Base-by-base conservation (phyloP, 1,140 invertebrate species). In the Leptoteleia sp. region DNA sequence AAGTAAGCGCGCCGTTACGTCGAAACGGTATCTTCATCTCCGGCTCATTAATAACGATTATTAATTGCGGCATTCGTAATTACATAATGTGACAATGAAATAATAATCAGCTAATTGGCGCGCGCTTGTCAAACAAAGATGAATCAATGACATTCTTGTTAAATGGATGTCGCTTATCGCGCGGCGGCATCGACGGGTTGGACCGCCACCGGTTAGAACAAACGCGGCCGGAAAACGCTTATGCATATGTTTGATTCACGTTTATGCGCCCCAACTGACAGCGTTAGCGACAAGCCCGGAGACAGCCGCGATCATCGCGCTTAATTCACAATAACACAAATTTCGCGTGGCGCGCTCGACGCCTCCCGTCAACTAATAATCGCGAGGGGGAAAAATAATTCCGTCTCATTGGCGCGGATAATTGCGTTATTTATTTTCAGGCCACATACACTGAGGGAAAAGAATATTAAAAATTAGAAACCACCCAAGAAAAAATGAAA, bases 211-310 rank as follows among this genome's bases (percentile, higher is more conserved):
- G 45, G 42, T 43, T 25, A 50, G 27, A 52, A 76, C 42, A 59
- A 76, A 50, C 16, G 45, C 25, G 13, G 25, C 3, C 42, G 52
- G 54, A 76, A 76, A 76, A 76, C 43, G 47, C 47, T 54, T 76
- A 67, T 76, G 55, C 45, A 68, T 61, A 62, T 22, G 45, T 73
- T 79, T 79, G 55, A 73, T 73, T 54, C 55, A 67, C 55, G 68
- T 68, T 67, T 78, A 67, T 72, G 67, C 29, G 64, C 70, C 70
- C 40, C 6, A 65, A 70, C 61, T 76, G 78, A 76, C 78, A 80
- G 67, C 42, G 61, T 55, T 67, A 72, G 54, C 52, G 76, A 72
- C 68, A 57, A 54, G 61, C 40, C 48, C 61, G 38, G 29, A 68
- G 75, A 70, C 61, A 72, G 35, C 4, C 48, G 38, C 37, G 52